Evolutionary conservation across 1,140 invertebrate species (phyloP).

Genomic region (Lamellibrachia luymesi): DNA sequence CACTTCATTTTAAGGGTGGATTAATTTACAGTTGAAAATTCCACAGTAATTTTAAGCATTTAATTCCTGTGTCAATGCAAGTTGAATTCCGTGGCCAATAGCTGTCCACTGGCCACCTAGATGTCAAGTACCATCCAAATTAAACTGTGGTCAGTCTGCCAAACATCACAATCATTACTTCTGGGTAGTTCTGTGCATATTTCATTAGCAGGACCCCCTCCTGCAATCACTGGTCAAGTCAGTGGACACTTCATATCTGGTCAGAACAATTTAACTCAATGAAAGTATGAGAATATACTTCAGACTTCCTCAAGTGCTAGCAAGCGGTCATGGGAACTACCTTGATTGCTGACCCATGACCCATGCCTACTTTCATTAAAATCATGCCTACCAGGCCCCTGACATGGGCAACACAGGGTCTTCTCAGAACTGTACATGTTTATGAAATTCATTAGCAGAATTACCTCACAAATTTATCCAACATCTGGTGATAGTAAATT

Average conservation of each 20-base stretch:
- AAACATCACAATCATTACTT: not conserved
- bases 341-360: not conserved
- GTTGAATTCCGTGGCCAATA: not conserved
- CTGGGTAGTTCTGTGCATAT: not conserved
- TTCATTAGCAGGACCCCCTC: not conserved
- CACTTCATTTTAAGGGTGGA: not conserved
- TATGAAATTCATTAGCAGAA: not conserved
- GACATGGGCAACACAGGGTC: not conserved
- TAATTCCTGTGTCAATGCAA: not conserved
- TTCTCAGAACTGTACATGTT: not conserved
- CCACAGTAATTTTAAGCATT: not conserved
- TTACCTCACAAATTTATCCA: not conserved
- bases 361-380: not conserved
- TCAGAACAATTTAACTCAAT: not conserved
- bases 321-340: not conserved
- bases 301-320: not conserved
- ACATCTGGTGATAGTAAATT: not conserved
- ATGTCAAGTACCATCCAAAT: not conserved
- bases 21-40: not conserved
- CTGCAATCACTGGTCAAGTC: not conserved
- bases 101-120: not conserved
- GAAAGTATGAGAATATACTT: not conserved
- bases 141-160: not conserved
- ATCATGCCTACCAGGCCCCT: not conserved
- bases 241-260: not conserved